Evolutionary conservation across 2,888 invertebrate genomes (phyloP).

Genomic region (Lycophotia porphyrea): DNA sequence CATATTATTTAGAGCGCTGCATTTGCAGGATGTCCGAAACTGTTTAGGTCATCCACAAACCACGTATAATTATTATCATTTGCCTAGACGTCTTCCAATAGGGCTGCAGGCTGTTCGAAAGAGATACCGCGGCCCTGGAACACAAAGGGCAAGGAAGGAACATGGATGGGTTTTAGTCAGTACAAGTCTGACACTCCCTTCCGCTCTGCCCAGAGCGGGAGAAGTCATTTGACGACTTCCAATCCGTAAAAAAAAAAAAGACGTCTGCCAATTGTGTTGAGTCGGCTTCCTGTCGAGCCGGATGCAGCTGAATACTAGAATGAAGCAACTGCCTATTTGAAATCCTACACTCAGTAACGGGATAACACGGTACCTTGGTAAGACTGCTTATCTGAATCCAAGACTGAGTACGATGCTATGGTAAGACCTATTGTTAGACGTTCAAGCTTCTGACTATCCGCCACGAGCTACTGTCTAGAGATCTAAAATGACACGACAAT

Average conservation of each 20-base stretch:
- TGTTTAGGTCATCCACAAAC: not conserved
- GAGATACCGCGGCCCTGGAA: too few relatives aligned
- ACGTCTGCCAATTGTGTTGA: not conserved
- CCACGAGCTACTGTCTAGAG: too few relatives aligned
- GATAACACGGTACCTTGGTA: not conserved
- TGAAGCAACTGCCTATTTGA: not conserved
- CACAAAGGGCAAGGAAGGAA: too few relatives aligned
- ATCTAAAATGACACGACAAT: too few relatives aligned
- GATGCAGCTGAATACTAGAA: not conserved
- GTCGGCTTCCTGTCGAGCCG: not conserved
- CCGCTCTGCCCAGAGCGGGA: too few relatives aligned
- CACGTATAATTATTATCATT: not conserved
- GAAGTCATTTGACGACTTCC: too few relatives aligned
- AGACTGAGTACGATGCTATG: not conserved
- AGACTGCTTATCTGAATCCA: not conserved
- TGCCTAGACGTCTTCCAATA: not conserved
- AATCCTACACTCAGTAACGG: not conserved
- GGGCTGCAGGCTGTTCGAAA: too few relatives aligned
- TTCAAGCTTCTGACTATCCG: not conserved
- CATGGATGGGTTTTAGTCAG: too few relatives aligned
- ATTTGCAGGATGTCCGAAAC: not conserved
- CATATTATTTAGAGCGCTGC: slow-evolving; percentile 24
- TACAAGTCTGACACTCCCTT: too few relatives aligned
- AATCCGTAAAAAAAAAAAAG: too few relatives aligned
- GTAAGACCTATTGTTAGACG: not conserved